phyloP scores from a whole-genome alignment of 2,113 vertebrate species.

The Melanerpes aurifrons region DNA sequence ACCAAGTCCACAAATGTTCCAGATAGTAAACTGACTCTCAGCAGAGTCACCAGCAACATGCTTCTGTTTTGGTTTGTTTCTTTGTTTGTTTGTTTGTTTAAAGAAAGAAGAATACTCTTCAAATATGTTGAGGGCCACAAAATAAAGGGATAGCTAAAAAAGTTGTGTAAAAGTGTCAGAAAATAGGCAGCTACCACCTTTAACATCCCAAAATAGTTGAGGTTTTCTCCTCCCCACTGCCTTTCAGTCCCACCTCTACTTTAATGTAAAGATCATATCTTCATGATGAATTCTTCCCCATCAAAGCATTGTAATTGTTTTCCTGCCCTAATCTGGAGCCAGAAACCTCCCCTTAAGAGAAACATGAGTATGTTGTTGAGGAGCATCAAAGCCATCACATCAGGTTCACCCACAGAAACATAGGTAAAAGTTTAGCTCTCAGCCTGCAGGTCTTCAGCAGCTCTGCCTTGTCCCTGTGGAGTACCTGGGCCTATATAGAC shows the following conservation, averaged over 20 bases:
- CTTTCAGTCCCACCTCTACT: neutral
- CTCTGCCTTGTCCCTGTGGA: neutral
- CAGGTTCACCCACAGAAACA: neutral
- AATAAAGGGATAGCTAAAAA: neutral
- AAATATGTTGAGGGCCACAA: neutral
- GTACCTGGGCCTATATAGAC: neutral
- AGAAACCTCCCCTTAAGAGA: neutral
- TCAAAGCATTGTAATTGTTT: neutral
- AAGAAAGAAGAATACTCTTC: conserved; percentile 26
- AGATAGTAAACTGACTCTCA: conserved; percentile 13
- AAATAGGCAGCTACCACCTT: neutral
- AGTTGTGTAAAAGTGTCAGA: conserved; percentile 21
- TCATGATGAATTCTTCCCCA: neutral
- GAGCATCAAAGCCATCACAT: neutral
- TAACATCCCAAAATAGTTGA: neutral
- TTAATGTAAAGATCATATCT: neutral
- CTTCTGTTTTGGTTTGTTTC: too few species aligned
- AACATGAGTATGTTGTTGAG: neutral
- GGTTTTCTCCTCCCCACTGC: neutral
- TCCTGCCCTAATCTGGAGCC: neutral
- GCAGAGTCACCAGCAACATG: neutral
- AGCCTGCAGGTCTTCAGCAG: neutral
- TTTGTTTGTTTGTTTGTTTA: too few species aligned
- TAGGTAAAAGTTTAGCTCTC: neutral
- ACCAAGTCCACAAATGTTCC: conserved; percentile 23